Base-by-base conservation (phyloP, 2,113 vertebrate species). In the Fulica atra region DNA sequence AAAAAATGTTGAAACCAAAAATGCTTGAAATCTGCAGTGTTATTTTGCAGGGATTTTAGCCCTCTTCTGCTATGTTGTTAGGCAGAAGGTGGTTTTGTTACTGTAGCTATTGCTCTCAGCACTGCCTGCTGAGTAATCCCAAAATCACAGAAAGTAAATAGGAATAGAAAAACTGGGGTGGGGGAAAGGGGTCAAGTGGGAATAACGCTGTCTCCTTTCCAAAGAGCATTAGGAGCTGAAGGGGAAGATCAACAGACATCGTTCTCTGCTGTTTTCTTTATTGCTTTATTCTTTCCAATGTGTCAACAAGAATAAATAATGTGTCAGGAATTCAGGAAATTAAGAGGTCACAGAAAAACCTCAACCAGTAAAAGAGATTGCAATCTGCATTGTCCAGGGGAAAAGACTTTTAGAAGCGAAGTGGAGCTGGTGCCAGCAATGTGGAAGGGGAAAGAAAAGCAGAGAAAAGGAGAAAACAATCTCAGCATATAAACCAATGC, bases 391-490 rank as follows among this genome's bases (percentile, higher is more conserved):
- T 69, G 87, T 88, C 86, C 44, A 13, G 71, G 23, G 85, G 54
- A 94, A 94, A 59, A 88, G 29, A 36, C 46, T 48, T 80, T 74
- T 65, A 72, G 63, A 94, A 94, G 59, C 23, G 91, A 96, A 94
- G 13, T 29, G 73, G 42, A 50, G 56, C 81, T 64, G 33, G 12
- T 60, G 78, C 84, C 86, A 89, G 94, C 0, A 1, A 54, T 16
- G 56, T 21, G 60, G 29, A 59, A 54, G 19, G 51, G 46, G 51
- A 33, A 29, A 60, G 56, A 33, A 73, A 83, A 86, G 31, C 74
- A 89, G 74, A 60, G 78, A 40, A 76, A 73, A 83, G 42, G 15
- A 81, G 26, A 63, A 35, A 53, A 42, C 88, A 61, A 3, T 19
- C 83, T 92, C 84, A 61, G 25, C 40, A n/a, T 61, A 46, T 56